phyloP scores from a whole-genome alignment of 2,113 vertebrate species.

The Austrofundulus limnaeus region DNA sequence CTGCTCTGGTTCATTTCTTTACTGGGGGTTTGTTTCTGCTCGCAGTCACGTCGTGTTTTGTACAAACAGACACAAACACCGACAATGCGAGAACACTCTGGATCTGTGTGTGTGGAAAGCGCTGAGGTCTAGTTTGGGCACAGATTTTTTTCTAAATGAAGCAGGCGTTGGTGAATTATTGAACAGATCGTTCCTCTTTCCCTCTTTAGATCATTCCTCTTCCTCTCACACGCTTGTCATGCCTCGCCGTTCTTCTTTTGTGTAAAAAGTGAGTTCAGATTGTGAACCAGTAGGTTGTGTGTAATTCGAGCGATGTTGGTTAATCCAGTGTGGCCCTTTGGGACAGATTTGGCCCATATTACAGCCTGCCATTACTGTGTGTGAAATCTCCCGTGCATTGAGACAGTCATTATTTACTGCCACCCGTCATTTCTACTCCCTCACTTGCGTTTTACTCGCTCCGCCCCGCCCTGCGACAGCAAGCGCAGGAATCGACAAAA shows the following conservation, averaged over 20 bases:
- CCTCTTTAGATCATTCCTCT: constrained; percentile 44
- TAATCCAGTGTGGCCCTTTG: constrained; percentile 66
- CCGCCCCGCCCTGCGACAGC: constrained; percentile 35
- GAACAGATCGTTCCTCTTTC: constrained; percentile 46
- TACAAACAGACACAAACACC: constrained; percentile 6
- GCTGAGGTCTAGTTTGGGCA: constrained; percentile 44
- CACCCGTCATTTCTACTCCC: constrained; percentile 25
- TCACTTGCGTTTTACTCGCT: constrained; percentile 30
- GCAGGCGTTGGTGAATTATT: constrained; percentile 69
- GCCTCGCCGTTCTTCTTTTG: constrained; percentile 2
- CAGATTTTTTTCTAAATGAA: constrained; percentile 67
- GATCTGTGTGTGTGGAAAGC: constrained; percentile 38
- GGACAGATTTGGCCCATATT: constrained; percentile 70
- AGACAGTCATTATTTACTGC: constrained; percentile 70
- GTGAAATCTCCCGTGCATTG: constrained; percentile 58
- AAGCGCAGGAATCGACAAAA: constrained; percentile 12
- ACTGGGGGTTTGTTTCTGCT: constrained; percentile 54
- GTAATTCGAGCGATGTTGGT: constrained; percentile 64
- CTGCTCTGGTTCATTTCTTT: constrained; percentile 43
- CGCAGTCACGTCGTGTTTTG: constrained; percentile 4
- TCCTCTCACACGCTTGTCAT: constrained; percentile 18
- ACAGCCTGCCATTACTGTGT: constrained; percentile 57
- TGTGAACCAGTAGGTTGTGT: constrained; percentile 44
- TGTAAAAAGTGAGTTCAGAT: constrained; percentile 54
- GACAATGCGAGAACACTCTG: constrained; percentile 9